phyloP scores from a whole-genome alignment of 2,888 invertebrate species.

The Cryptus viduatorius region DNA sequence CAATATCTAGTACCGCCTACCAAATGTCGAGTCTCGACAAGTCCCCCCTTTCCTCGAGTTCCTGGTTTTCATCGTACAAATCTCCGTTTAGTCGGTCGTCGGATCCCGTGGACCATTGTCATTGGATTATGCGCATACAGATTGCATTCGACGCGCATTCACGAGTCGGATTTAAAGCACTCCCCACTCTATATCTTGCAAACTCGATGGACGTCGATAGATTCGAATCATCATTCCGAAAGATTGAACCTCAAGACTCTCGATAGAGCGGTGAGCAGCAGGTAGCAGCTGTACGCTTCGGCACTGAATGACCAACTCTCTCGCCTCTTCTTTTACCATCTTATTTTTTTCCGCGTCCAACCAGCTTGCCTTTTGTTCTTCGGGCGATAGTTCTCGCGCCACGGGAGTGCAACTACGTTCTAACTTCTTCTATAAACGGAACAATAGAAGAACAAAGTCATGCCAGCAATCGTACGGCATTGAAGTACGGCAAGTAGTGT shows the following conservation, averaged over 20 bases:
- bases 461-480: neutral
- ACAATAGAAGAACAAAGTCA: slow-evolving; percentile 60
- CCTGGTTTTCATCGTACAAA: slow-evolving; percentile 47
- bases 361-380: slow-evolving; percentile 47
- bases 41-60: slow-evolving; percentile 11
- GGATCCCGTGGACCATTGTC: slow-evolving; percentile 72
- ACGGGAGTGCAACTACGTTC: slow-evolving; percentile 43
- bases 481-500: neutral
- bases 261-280: slow-evolving; percentile 4
- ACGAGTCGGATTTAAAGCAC: slow-evolving; percentile 44
- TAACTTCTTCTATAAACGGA: slow-evolving; percentile 41
- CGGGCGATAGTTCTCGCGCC: slow-evolving; percentile 44
- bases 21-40: slow-evolving; percentile 24
- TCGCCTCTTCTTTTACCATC: slow-evolving; percentile 8
- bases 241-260: slow-evolving; percentile 21
- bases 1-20: neutral
- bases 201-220: slow-evolving; percentile 36
- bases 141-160: slow-evolving; percentile 63
- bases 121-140: slow-evolving; percentile 76
- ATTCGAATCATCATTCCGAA: slow-evolving; percentile 52
- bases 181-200: slow-evolving; percentile 3
- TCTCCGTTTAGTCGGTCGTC: slow-evolving; percentile 55
- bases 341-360: slow-evolving; percentile 15
- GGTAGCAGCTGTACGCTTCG: slow-evolving; percentile 24
- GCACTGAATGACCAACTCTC: neutral